Base-by-base conservation (phyloP, 2,888 invertebrate species). In the Rhogogaster chlorosoma region DNA sequence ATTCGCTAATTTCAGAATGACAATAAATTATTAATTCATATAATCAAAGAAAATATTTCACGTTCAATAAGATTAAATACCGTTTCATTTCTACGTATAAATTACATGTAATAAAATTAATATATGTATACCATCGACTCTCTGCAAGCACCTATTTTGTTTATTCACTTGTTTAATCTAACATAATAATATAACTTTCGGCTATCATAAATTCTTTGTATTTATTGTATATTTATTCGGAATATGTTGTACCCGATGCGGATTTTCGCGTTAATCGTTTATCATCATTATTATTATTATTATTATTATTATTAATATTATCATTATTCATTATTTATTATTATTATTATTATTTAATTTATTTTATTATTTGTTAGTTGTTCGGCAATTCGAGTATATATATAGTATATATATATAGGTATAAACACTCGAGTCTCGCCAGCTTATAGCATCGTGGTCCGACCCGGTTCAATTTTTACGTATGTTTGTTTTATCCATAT, bases 161-260 rank as follows among this genome's bases (percentile, higher is more conserved):
- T 77, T 53, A 42, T 49, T 53, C 32, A 49, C 0, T 49, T 22
- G 18, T 49, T 77, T 53, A 42, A 73, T 73, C 71, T 73, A 73
- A 73, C 71, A 61, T 61, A 38, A 61, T 26, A 38, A 22, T 80
- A 29, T 61, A 61, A 61, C 36, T 80, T 57, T 80, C 61, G 80
- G 80, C 61, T 80, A 61, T 80, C 15, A 80, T 80, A 77, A 77
- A 77, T 77, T 77, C 80, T 61, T 80, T 57, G 38, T 49, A 57
- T 57, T 80, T 57, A 80, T 57, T 38, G n/a, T 38, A 38, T 61
- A 57, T 57, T 49, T 80, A 80, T 80, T 49, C 29, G 53, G 29
- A 77, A 49, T 80, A 80, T 61, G 32, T 38, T 77, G 49, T 77
- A 49, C 53, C 49, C 49, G 77, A 73, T 77, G 77, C 61, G 80